Evolutionary conservation across 2,888 invertebrate species (phyloP), one percentile per base, ranked within the genome.

Genomic region (Brenthis daphne): DNA sequence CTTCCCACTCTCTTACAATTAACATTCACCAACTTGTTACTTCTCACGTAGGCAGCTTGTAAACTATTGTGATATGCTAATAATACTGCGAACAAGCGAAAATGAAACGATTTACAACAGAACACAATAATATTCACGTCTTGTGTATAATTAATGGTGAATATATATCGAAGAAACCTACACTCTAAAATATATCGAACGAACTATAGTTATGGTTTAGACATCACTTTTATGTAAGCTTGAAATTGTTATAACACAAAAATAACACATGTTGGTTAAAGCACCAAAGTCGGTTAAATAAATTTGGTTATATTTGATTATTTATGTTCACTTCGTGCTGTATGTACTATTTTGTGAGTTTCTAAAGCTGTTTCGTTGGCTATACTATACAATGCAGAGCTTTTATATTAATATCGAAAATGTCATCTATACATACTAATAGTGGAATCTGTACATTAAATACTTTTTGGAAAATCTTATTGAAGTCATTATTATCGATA

Each of bases 61-160:
- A 68, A 68, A 58, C 73, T 63, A 73, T 73, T 69, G 69, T 71
- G 65, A 67, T 69, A 74, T 74, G 73, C 73, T 71, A 74, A 72
- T 74, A 54, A 64, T 37, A 51, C 43, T 14, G 50, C 24, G 48
- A 63, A 68, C 67, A 68, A 67, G 70, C 73, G 68, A 50, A 71
- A 71, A 71, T 67, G 65, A 64, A 66, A 68, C 68, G 70, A 70
- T 72, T 70, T 68, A 70, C 68, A 60, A 68, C 57, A 60, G 37
- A 67, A 47, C 24, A 37, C 58, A 16, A 55, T 48, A 60, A 54
- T 66, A 47, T 53, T 66, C 57, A 66, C 58, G n/a, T 60, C 43
- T 60, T 54, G 58, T 16, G 33, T 60, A n/a, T 60, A 60, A 48
- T 66, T 66, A 66, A 60, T 57, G 29, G 16, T 53, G 54, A 37